These are phyloP conservation scores for Sebastes flavidus DNA, from an alignment of 2,797 vertebrate genomes.

Conservation along the genomic window DNA sequence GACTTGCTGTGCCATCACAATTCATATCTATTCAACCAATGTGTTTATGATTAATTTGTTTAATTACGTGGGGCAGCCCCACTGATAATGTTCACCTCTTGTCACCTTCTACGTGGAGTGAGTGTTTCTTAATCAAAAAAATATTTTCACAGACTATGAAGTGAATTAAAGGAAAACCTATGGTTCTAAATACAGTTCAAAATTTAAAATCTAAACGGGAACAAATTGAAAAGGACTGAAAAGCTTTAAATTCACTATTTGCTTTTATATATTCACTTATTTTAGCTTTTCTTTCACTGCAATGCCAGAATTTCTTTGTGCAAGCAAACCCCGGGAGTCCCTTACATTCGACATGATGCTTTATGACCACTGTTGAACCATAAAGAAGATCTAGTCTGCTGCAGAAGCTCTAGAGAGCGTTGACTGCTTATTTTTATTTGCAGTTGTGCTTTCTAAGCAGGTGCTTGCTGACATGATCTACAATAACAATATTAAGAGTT, in stretches of 20 bases:
- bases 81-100: not conserved
- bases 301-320: constrained; percentile 1
- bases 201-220: not conserved
- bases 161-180: no score
- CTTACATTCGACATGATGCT: constrained; percentile 24
- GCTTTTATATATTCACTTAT: not conserved
- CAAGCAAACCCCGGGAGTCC: constrained; percentile 13
- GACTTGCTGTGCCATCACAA: no score
- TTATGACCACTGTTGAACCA: constrained; percentile 34
- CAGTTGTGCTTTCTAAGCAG: constrained; percentile 37
- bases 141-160: no score
- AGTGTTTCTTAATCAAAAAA: no score
- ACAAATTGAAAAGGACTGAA: not conserved
- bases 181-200: not conserved
- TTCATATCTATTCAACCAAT: no score
- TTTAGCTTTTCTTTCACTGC: not conserved
- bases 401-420: constrained; percentile 23
- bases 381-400: constrained; percentile 45
- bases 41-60: no score
- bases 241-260: not conserved
- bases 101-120: not conserved
- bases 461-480: constrained; percentile 47
- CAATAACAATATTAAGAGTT: constrained; percentile 36
- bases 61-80: no score
- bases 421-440: constrained; percentile 55